Percentiles rank a stretch among this genome's conserved stretches.
These are phyloP conservation scores for Coelopa frigida DNA, from an alignment of 1,140 invertebrate species.

Conservation along the genomic window DNA sequence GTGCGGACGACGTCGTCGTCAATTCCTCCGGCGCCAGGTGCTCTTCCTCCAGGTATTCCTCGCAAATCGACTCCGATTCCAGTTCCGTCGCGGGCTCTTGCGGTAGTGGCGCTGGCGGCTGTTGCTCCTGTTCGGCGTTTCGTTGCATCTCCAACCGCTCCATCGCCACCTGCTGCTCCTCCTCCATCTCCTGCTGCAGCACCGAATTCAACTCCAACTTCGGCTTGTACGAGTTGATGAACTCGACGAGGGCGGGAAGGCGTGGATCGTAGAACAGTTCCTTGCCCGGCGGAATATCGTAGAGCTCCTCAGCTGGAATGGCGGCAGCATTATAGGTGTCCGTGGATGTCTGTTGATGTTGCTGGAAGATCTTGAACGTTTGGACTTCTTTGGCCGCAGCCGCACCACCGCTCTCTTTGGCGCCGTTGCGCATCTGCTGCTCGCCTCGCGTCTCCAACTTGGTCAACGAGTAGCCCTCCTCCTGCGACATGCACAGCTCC, in stretches of 20 bases:
- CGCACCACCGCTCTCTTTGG: conserved; percentile 4
- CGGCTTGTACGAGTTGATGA: too few relatives aligned
- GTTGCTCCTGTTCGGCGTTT: background rate
- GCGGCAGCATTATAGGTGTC: background rate
- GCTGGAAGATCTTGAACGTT: conserved; percentile 9
- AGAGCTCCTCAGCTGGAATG: too few relatives aligned
- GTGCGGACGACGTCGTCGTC: too few relatives aligned
- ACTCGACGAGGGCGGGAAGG: too few relatives aligned
- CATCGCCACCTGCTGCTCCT: conserved; percentile 34
- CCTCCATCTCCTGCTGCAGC: conserved; percentile 36
- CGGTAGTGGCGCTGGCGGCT: background rate
- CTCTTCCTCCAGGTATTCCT: conserved; percentile 13
- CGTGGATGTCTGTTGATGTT: background rate
- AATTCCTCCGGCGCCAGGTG: background rate
- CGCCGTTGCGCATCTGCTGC: conserved; percentile 22
- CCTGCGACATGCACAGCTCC: conserved; percentile 26
- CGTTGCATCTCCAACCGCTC: conserved; percentile 19
- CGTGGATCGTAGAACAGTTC: too few relatives aligned
- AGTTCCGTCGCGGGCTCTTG: conserved; percentile 4
- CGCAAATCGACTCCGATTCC: background rate
- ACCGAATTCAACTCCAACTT: conserved; percentile 35
- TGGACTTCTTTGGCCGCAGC: background rate
- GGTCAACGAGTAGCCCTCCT: conserved; percentile 37
- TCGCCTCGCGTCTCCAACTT: conserved; percentile 38
- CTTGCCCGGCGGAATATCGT: too few relatives aligned